phyloP scores from a whole-genome alignment of 2,113 vertebrate species.

The Apus apus region DNA sequence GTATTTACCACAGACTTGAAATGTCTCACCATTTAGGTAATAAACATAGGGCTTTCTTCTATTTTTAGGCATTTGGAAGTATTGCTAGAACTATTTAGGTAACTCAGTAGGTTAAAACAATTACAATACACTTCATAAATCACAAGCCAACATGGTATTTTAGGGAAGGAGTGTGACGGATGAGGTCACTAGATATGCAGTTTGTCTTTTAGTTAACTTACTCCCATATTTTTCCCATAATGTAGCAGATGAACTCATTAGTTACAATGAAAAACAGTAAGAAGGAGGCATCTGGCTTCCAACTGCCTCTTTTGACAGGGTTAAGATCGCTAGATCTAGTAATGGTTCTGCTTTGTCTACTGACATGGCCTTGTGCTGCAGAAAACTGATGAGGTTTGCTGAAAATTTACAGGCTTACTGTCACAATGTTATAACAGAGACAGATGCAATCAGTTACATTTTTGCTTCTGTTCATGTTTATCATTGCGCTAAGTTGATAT shows the following conservation, averaged over 20 bases:
- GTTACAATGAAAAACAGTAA: conserved; percentile 75
- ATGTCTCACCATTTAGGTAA: background rate
- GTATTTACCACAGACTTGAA: background rate
- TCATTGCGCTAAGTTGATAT: background rate
- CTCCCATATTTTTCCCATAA: conserved; percentile 73
- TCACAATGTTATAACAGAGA: background rate
- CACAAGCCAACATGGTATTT: conserved; percentile 71
- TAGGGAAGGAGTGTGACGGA: conserved; percentile 70
- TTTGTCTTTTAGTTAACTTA: conserved; percentile 76
- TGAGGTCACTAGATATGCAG: conserved; percentile 63
- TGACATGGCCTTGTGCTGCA: conserved; percentile 38
- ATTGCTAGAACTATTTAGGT: conserved; percentile 45
- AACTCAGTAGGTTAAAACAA: conserved; percentile 73
- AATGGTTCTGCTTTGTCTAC: conserved; percentile 46
- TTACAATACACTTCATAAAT: conserved; percentile 69
- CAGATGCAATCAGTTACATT: background rate
- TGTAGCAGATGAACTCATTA: conserved; percentile 78
- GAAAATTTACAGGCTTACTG: conserved; percentile 42
- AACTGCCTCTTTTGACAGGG: conserved; percentile 48
- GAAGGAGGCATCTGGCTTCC: conserved; percentile 73
- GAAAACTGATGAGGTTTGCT: conserved; percentile 51
- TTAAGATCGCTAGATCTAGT: conserved; percentile 46
- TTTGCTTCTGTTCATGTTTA: conserved; percentile 3
- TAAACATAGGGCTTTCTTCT: background rate
- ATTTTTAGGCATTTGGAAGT: conserved; percentile 28